Evolutionary conservation across 2,113 vertebrate genomes (phyloP).

Genomic region (Varanus salvator): DNA sequence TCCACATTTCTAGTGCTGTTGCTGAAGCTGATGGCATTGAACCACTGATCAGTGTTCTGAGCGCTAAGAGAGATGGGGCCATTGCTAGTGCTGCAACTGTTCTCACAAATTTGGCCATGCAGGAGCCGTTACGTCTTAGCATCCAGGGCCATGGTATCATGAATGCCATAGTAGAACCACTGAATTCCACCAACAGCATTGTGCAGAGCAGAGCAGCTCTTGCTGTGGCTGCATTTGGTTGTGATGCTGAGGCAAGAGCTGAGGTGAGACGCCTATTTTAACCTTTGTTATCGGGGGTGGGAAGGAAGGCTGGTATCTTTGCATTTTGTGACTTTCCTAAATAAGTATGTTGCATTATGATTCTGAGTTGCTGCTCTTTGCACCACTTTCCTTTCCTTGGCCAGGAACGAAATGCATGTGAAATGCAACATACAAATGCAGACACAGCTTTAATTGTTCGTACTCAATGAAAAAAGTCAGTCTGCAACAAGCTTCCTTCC

Average conservation of each 20-base stretch:
- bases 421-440: neutral
- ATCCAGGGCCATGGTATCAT: constrained; percentile 75
- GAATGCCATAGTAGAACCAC: constrained; percentile 70
- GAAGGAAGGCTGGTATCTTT: neutral
- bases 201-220: constrained; percentile 79
- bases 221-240: constrained; percentile 76
- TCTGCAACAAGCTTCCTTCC: neutral
- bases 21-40: constrained; percentile 81
- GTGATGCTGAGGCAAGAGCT: constrained; percentile 78
- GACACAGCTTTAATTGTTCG: neutral
- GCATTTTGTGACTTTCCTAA: neutral
- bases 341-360: neutral
- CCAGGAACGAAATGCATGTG: neutral
- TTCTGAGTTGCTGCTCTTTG: neutral
- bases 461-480: neutral
- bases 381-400: neutral
- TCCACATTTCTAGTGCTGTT: constrained; percentile 73
- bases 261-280: constrained; percentile 77
- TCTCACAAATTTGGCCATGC: constrained; percentile 84
- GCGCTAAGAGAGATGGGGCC: constrained; percentile 66
- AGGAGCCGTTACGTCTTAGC: constrained; percentile 73
- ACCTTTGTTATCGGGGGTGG: fast-evolving
- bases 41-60: constrained; percentile 80
- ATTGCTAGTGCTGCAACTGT: constrained; percentile 78
- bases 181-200: constrained; percentile 75